Evolutionary conservation across 2,797 vertebrate species (phyloP).

Genomic region (Anguilla pacifica): DNA sequence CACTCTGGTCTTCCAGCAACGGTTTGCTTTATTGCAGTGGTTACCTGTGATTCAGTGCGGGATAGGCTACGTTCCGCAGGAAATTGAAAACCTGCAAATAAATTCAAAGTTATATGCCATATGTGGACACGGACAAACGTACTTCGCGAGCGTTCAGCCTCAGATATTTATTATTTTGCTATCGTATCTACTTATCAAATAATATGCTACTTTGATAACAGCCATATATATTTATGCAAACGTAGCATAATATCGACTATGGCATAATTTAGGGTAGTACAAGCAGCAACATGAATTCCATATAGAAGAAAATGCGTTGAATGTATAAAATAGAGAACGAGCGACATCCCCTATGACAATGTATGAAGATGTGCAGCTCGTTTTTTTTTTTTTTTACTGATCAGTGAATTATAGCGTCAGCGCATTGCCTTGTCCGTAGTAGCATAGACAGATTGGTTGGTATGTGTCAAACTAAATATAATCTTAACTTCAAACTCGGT

Average conservation of each 20-base stretch:
- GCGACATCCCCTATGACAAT: not conserved
- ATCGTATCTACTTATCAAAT: not conserved
- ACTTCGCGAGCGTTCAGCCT: not conserved
- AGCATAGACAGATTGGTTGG: conserved; percentile 52
- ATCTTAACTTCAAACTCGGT: conserved; percentile 28
- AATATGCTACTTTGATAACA: not conserved
- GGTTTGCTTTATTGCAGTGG: not conserved
- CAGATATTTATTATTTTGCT: not conserved
- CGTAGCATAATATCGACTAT: not conserved
- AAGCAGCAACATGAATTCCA: not conserved
- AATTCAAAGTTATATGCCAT: not conserved
- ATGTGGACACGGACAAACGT: not conserved
- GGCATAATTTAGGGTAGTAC: not conserved
- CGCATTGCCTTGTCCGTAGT: conserved; percentile 28
- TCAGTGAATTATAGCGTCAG: conserved; percentile 2
- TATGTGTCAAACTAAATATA: conserved; percentile 51
- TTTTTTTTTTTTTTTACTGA: not conserved
- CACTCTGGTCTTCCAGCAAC: conserved; percentile 8
- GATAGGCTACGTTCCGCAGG: not conserved
- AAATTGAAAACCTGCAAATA: not conserved
- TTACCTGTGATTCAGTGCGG: conserved; percentile 13
- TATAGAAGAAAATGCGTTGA: conserved; percentile 1
- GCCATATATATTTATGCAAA: not conserved
- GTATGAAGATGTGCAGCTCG: not conserved
- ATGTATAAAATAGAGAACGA: conserved; percentile 19